Base-by-base conservation (phyloP, 2,113 vertebrate species). In the Chaetura pelagica region DNA sequence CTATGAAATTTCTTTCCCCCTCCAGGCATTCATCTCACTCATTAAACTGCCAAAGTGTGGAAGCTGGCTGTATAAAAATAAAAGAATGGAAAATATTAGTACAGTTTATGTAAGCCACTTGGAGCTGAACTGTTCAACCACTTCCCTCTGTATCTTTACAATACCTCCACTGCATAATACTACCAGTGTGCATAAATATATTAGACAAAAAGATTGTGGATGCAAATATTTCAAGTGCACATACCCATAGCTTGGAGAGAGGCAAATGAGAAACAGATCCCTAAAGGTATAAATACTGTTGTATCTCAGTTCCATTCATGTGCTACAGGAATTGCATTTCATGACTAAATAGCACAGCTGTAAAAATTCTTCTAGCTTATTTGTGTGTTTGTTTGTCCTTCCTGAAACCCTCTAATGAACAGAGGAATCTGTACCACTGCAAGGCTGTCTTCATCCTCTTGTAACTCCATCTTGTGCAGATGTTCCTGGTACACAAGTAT, bases 11-110 rank as follows among this genome's bases (percentile, higher is more conserved):
- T 52, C 55, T 59, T 71, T 68, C 51, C 29, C 26, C 59, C 57
- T 72, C 9, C 11, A 38, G 30, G 66, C 90, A 79, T 94, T 94
- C 35, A 46, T 87, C 86, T 89, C 90, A 13, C 49, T 96, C 29
- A 10, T 93, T 86, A 84, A 91, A 58, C 27, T 79, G 58, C 75
- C 86, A 75, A 75, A 82, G 73, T 15, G 46, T 52, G 48, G 49
- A 75, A 81, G 32, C 20, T 87, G 80, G 51, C 48, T 92, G 12
- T n/a, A 4, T 73, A 46, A 40, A 62, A 69, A 78, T 64, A 64
- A 81, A 57, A 52, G 54, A 90, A 92, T 78, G 66, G 88, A 67
- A 94, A 90, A 84, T 38, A 52, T 93, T 86, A 81, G 46, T 79
- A 14, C 17, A 19, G 23, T 93, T 92, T 84, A 52, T 72, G 79